Percentiles rank a stretch among this genome's conserved stretches.
Evolutionary conservation across 92 coral and sea anemone genomes (phyloP).

Genomic region (Umimayanthus kanabou): DNA sequence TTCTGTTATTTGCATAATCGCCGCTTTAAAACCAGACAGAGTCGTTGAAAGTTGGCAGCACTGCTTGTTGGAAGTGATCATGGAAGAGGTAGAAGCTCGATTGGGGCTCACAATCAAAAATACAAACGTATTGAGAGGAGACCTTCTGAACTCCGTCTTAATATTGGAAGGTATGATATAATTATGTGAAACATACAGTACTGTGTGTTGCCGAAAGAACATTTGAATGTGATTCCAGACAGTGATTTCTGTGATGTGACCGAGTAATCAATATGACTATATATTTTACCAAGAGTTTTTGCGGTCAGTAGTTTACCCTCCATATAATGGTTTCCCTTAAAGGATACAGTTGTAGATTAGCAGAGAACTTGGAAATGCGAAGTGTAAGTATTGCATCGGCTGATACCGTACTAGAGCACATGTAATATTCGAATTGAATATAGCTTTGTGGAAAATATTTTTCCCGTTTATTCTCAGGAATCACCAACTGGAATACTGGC

Average conservation of each 20-base stretch:
- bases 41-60: slow-evolving; percentile 9
- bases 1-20: slow-evolving; percentile 32
- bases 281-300: not conserved
- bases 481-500: not conserved
- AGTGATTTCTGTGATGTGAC: slow-evolving; percentile 21
- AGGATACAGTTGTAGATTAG: not conserved
- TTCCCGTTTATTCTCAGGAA: not conserved
- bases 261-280: slow-evolving; percentile 18
- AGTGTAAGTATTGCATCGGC: not conserved
- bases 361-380: not conserved
- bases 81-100: not conserved
- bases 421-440: not conserved
- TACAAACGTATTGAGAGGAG: not conserved
- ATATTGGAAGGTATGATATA: not conserved
- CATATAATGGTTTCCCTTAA: not conserved
- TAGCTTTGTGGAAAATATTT: not conserved
- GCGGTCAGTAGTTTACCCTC: not conserved
- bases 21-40: slow-evolving; percentile 37
- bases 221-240: not conserved
- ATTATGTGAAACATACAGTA: not conserved
- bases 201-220: not conserved
- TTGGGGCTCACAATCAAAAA: not conserved
- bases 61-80: slow-evolving; percentile 10
- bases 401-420: not conserved
- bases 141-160: not conserved